Percentiles rank a stretch among this genome's conserved stretches.
Conservation (phyloP, 2,113 vertebrate species). For the Microcebus tavaratra region DNA sequence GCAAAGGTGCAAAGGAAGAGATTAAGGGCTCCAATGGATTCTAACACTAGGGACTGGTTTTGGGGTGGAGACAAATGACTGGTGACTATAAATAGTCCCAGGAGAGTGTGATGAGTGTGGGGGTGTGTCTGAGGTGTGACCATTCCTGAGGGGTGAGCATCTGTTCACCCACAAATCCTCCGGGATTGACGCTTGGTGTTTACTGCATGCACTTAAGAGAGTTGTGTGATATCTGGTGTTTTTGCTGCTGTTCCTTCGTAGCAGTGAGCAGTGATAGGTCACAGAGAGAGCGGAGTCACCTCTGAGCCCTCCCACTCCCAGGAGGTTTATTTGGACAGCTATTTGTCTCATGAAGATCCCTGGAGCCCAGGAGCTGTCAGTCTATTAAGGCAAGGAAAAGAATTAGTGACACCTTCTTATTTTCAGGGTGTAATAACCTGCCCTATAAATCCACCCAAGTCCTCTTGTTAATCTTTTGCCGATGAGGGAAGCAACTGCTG, state of each 20-base stretch:
- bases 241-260: background rate
- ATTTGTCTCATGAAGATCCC: constrained; percentile 40
- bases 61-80: background rate
- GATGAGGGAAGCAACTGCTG: constrained; percentile 16
- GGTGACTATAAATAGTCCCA: background rate
- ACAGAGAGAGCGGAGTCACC: background rate
- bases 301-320: background rate
- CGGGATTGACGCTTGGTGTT: background rate
- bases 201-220: background rate
- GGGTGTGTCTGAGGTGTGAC: background rate
- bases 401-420: constrained; percentile 67
- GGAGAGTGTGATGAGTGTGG: background rate
- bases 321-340: constrained; percentile 2
- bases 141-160: too few relatives aligned
- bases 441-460: constrained; percentile 61
- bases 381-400: constrained; percentile 45
- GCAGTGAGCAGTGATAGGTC: background rate
- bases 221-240: background rate
- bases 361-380: constrained; percentile 33
- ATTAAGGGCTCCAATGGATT: background rate
- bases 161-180: background rate
- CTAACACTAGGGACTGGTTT: background rate
- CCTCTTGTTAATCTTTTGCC: constrained; percentile 62
- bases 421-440: constrained; percentile 55
- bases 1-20: background rate